Percentiles rank a stretch among this genome's conserved stretches.
Conservation (phyloP, 2,113 vertebrate genomes). For the Antigone vipio region DNA sequence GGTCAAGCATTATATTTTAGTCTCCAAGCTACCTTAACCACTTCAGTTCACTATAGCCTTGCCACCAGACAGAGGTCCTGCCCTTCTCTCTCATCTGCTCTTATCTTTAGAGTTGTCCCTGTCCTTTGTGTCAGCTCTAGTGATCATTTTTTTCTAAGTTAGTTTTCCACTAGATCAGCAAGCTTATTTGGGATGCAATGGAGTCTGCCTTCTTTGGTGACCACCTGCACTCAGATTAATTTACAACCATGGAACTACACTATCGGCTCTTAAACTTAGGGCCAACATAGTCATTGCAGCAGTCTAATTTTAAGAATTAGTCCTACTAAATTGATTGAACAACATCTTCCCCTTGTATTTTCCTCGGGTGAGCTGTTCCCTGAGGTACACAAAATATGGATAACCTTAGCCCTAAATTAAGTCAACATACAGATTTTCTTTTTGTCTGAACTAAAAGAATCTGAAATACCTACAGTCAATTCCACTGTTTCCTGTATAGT, state of each 20-base stretch:
- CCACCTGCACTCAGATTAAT: background rate
- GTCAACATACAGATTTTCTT: background rate
- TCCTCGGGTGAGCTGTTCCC: background rate
- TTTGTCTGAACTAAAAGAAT: background rate
- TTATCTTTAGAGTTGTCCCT: background rate
- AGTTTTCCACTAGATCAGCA: background rate
- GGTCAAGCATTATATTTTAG: background rate
- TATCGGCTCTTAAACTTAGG: background rate
- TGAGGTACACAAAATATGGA: background rate
- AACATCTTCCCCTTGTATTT: background rate
- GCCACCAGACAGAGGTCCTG: background rate
- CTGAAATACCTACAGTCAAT: rapidly evolving
- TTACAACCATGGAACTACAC: background rate
- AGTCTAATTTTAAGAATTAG: background rate
- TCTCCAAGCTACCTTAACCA: background rate
- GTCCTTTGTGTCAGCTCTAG: background rate
- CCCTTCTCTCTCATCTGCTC: background rate
- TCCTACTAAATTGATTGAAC: background rate
- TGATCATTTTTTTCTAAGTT: background rate
- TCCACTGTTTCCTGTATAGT: background rate
- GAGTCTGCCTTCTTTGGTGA: background rate
- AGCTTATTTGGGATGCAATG: background rate
- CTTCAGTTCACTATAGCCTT: background rate
- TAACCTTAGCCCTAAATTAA: background rate
- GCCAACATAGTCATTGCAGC: background rate